Evolutionary conservation across 2,888 invertebrate genomes (phyloP), one percentile per base, ranked within the genome.

Genomic region (Anarsia innoxiella): DNA sequence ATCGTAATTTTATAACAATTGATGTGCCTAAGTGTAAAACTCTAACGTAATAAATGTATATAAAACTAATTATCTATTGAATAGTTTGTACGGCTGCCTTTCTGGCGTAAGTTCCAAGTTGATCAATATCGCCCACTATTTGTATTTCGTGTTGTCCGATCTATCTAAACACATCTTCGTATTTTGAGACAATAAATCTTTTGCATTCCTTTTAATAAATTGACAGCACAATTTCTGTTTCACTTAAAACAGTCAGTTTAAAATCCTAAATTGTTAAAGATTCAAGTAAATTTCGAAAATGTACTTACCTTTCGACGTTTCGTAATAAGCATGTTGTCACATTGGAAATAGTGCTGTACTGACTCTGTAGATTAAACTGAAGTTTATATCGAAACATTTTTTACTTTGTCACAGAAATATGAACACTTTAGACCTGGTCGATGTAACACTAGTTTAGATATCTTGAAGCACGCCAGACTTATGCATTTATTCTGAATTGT

Each of bases 21-120:
- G 86, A 86, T 86, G 86, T 86, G 86, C 86, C 86, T 86, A 86
- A 83, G 83, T 86, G 86, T 86, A 80, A 74, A 74, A 69, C 59
- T 82, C 68, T 82, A 77, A 61, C 59, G 63, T 63, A 65, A 66
- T 78, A 77, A 73, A 60, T 77, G 71, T 78, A 75, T 66, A 72
- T 69, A 66, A 62, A 72, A 63, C 32, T 38, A 33, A 26, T 25
- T 41, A 41, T 32, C 38, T 41, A 41, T 36, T 41, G 27, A 23
- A 38, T 39, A 42, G 38, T 32, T 39, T 33, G 31, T 35, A 37
- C 19, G 19, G n/a, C n/a, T n/a, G n/a, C n/a, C n/a, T n/a, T n/a
- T n/a, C n/a, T n/a, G n/a, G n/a, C n/a, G n/a, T n/a, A n/a, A n/a
- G n/a, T n/a, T n/a, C n/a, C n/a, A n/a, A n/a, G n/a, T n/a, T n/a